These are phyloP conservation scores for Agonopterix alstromeriana DNA, from an alignment of 2,888 invertebrate species.

Conservation along the genomic window DNA sequence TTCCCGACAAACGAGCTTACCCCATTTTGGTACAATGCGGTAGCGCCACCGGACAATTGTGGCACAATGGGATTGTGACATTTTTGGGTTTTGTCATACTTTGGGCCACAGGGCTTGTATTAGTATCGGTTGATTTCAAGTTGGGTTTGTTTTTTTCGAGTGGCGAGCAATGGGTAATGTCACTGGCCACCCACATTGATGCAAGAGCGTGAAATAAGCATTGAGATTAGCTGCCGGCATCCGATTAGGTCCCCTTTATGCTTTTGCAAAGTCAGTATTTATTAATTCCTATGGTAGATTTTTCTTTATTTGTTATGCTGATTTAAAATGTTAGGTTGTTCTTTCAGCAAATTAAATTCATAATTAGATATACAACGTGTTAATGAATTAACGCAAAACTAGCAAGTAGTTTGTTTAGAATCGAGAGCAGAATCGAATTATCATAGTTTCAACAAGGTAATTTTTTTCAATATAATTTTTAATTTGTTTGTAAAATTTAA, in stretches of 20 bases:
- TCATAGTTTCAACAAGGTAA: too few species aligned
- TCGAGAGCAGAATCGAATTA: too few species aligned
- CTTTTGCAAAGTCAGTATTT: background rate
- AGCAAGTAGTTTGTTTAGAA: too few species aligned
- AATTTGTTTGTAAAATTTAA: too few species aligned
- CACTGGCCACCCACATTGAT: conserved; percentile 45
- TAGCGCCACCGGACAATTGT: conserved; percentile 64
- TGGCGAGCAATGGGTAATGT: conserved; percentile 20
- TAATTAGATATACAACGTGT: too few species aligned
- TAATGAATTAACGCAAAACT: too few species aligned
- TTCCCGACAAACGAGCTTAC: conserved; percentile 32
- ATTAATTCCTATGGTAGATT: too few species aligned
- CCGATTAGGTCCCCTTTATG: conserved; percentile 18
- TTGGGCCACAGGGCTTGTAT: conserved; percentile 44
- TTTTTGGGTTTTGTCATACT: conserved; percentile 45
- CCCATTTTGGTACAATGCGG: conserved; percentile 45
- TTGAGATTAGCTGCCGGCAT: conserved; percentile 32
- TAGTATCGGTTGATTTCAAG: conserved; percentile 34
- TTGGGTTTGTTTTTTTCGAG: conserved; percentile 15
- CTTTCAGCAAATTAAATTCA: too few species aligned
- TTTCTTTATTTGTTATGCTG: too few species aligned
- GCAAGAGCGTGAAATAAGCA: conserved; percentile 41
- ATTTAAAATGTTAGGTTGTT: too few species aligned
- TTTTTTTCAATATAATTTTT: too few species aligned
- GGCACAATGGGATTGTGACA: conserved; percentile 56